Percentiles rank a stretch among this genome's conserved stretches.
These are phyloP conservation scores for Oryzias javanicus DNA, from an alignment of 2,113 vertebrate genomes.

Conservation along the genomic window DNA sequence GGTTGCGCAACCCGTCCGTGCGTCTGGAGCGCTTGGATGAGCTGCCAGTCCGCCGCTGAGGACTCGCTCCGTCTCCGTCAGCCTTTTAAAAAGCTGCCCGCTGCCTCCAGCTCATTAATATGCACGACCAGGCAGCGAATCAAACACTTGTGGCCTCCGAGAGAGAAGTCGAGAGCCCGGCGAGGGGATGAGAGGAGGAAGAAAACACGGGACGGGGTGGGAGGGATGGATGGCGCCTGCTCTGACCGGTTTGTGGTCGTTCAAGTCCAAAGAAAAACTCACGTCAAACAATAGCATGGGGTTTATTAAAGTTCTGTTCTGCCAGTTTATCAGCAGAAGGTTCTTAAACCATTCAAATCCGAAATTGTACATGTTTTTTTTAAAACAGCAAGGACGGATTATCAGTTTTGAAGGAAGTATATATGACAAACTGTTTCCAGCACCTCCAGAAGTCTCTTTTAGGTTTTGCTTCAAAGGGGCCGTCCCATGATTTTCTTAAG, in stretches of 20 bases:
- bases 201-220: constrained; percentile 4
- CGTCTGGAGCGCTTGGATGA: constrained; percentile 45
- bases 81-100: constrained; percentile 84
- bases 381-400: too few species aligned
- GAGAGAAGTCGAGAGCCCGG: constrained; percentile 37
- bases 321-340: background rate
- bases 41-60: constrained; percentile 17
- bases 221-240: background rate
- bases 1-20: constrained; percentile 56
- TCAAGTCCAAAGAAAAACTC: background rate
- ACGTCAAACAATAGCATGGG: background rate
- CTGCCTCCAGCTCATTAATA: constrained; percentile 91
- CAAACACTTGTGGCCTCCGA: constrained; percentile 69
- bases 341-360: too few species aligned
- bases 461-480: too few species aligned
- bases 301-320: constrained; percentile 1
- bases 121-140: constrained; percentile 87
- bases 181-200: constrained; percentile 1
- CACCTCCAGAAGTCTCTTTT: too few species aligned
- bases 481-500: too few species aligned
- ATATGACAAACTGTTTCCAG: too few species aligned
- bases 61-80: constrained; percentile 32
- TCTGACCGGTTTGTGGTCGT: background rate
- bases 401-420: too few species aligned
- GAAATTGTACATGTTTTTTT: too few species aligned